Evolutionary conservation across 2,113 vertebrate genomes (phyloP).

Genomic region (Bettongia penicillata): DNA sequence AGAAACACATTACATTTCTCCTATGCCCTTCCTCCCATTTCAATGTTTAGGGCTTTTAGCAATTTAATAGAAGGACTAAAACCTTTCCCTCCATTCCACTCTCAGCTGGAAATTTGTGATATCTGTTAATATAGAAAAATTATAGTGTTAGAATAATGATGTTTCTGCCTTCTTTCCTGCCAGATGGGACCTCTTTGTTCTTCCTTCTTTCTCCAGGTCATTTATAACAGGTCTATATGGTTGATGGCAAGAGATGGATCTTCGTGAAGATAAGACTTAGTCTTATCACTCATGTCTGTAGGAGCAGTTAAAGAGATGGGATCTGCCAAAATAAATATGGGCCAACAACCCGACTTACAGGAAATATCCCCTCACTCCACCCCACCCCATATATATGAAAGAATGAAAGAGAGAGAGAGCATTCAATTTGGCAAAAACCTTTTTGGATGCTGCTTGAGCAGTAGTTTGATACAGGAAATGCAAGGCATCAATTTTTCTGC

Average conservation of each 20-base stretch:
- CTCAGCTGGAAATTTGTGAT: not conserved
- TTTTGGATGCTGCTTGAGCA: not conserved
- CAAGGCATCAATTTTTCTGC: not conserved
- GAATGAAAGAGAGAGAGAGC: not conserved
- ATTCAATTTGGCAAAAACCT: conserved; percentile 1
- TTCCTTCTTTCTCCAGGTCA: not conserved
- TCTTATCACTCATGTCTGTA: conserved; percentile 28
- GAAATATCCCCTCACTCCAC: not conserved
- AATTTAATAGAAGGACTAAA: not conserved
- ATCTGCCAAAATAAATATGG: not conserved
- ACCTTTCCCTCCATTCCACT: not conserved
- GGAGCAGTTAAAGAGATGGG: not conserved
- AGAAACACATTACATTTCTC: conserved; percentile 50
- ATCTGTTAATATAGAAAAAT: not conserved
- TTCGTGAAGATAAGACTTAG: not conserved
- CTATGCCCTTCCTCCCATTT: conserved; percentile 22
- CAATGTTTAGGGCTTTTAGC: conserved; percentile 12
- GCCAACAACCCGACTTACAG: conserved; percentile 7
- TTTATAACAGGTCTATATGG: not conserved
- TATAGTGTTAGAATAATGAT: not conserved
- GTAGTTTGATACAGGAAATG: not conserved
- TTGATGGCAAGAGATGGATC: not conserved
- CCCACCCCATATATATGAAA: not conserved
- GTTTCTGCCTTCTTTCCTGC: not conserved
- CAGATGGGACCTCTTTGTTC: not conserved